Percentiles rank a stretch among this genome's conserved stretches.
Conservation (phyloP, 2,888 invertebrate genomes). For the Mythimna albipuncta region DNA sequence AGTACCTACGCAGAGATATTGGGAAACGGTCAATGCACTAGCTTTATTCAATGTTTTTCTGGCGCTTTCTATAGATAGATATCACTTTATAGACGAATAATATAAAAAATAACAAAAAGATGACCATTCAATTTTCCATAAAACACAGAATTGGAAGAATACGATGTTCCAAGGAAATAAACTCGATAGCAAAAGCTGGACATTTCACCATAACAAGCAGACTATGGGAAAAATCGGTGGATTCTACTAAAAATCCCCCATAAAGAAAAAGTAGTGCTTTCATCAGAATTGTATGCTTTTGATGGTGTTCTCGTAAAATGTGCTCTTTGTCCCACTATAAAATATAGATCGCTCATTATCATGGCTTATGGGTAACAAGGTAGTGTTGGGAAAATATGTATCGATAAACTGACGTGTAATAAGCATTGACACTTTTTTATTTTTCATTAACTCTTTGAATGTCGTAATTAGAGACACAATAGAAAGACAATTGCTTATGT, state of each 20-base stretch:
- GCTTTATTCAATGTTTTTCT: no score
- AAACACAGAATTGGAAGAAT: background rate
- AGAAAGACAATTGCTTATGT: no score
- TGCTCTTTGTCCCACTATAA: constrained; percentile 62
- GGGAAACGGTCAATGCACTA: no score
- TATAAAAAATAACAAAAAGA: background rate
- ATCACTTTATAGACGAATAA: background rate
- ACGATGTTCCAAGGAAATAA: constrained; percentile 8
- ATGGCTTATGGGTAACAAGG: constrained; percentile 50
- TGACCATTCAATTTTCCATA: background rate
- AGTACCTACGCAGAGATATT: no score
- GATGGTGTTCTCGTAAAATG: constrained; percentile 57
- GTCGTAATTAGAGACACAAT: no score
- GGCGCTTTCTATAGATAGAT: no score
- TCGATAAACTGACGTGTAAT: no score
- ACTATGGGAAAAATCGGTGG: constrained; percentile 2
- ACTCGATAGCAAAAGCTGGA: constrained; percentile 13
- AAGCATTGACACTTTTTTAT: no score
- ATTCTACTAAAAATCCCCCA: constrained; percentile 26
- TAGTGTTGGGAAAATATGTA: constrained; percentile 33
- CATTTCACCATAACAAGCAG: background rate
- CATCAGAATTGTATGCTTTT: constrained; percentile 51
- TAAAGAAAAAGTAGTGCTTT: constrained; percentile 36
- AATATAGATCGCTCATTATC: constrained; percentile 69
- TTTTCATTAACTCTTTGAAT: no score